phyloP scores from a whole-genome alignment of 92 coral and sea anemone genomes.

The Epizoanthus illoricatus region DNA sequence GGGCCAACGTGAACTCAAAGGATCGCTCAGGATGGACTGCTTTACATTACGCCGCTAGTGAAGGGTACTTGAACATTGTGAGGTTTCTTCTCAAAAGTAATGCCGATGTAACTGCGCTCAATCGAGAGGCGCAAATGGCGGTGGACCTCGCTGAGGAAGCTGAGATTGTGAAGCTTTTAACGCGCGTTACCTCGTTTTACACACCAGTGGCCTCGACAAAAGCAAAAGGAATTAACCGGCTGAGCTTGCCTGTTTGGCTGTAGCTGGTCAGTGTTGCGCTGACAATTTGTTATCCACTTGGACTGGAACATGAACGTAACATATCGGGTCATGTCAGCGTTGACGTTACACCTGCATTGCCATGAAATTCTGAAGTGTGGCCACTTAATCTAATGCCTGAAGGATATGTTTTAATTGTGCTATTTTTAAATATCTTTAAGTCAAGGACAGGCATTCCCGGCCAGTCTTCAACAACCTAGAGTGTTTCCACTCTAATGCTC shows the following conservation, averaged over 20 bases:
- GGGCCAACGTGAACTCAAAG: slow-evolving; percentile 80
- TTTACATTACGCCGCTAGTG: slow-evolving; percentile 90
- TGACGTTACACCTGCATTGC: background rate
- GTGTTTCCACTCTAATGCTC: too few species aligned
- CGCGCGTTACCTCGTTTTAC: slow-evolving; percentile 62
- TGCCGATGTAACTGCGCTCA: slow-evolving; percentile 72
- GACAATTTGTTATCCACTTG: background rate
- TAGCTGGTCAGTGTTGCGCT: background rate
- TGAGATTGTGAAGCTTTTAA: slow-evolving; percentile 64
- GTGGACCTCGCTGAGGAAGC: slow-evolving; percentile 88
- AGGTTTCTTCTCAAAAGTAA: slow-evolving; percentile 67
- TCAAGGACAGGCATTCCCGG: too few species aligned
- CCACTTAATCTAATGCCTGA: too few species aligned
- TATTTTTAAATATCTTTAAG: too few species aligned
- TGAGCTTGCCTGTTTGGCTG: slow-evolving; percentile 58
- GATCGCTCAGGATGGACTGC: slow-evolving; percentile 87
- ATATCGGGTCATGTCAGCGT: background rate
- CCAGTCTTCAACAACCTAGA: too few species aligned
- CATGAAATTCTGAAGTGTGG: too few species aligned
- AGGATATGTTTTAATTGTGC: too few species aligned
- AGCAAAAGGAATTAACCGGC: slow-evolving; percentile 36
- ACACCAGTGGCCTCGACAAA: slow-evolving; percentile 42
- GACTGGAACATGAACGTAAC: background rate
- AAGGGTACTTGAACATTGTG: slow-evolving; percentile 87
- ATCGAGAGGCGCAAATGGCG: slow-evolving; percentile 72